Evolutionary conservation across 2,797 vertebrate species (phyloP), one percentile per base, ranked within the genome.

Genomic region (Alectoris magna): DNA sequence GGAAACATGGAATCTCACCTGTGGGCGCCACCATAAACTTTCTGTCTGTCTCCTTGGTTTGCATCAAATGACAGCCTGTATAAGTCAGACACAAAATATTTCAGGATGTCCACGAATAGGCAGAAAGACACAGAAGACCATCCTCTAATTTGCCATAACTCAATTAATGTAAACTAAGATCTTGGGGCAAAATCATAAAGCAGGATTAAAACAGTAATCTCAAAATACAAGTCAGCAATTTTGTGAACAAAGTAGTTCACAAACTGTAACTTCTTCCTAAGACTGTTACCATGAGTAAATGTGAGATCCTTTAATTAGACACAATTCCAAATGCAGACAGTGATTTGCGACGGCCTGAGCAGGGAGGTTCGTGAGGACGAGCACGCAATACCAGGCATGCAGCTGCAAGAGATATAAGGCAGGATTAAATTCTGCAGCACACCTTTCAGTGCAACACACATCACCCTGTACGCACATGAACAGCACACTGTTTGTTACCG

Each of bases 81-180:
- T 69, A 82, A 89, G 80, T 81, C 67, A 73, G 34, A 63, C n/a
- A 8, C 31, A 13, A 49, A 81, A 90, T 86, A 78, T 90, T 96
- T 85, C 78, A 70, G 43, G 4, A 58, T 79, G 44, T 62, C 70
- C 17, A 31, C 67, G 85, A 90, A 76, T 83, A 87, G 93, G 88
- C 91, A 92, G 64, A 94, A 96, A 87, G 74, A 78, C 84, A 60
- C 56, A 73, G 92, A 93, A 94, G 91, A 88, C 13, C 17, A 59
- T 95, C 95, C 71, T 96, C 64, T 94, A 75, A 84, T 94, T 72
- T 93, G 67, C 93, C 64, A 9, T 91, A 94, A 91, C 78, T 96
- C 95, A 96, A 90, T 96, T 84, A 94, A 91, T 16, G 86, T 93
- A 88, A 96, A 90, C 86, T 76, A 90, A 89, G 91, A 82, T 95